A percentile compares a stretch with the other conserved stretches of the same genome.
phyloP scores from a whole-genome alignment of 2,888 invertebrate species.

The Eupelmus urozonus region DNA sequence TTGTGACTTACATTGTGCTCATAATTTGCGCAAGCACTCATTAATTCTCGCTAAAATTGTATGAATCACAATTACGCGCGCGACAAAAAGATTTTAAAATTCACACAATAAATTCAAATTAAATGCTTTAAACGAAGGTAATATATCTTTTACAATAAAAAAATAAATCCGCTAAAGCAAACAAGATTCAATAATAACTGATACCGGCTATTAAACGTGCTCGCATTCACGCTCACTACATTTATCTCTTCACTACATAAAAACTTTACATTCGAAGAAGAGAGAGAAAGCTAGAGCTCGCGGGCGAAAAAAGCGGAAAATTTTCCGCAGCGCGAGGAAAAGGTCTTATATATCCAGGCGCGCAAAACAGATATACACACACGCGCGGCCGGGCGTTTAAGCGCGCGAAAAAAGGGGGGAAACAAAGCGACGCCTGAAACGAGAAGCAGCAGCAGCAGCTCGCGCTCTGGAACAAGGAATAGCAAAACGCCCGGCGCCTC shows the following conservation, averaged over 20 bases:
- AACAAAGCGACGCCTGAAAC: conserved; percentile 50
- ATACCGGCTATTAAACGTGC: conserved; percentile 11
- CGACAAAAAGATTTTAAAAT: not conserved
- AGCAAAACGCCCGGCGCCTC: conserved; percentile 52
- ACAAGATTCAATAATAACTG: conserved; percentile 8
- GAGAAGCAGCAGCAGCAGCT: conserved; percentile 5
- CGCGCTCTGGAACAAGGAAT: conserved; percentile 54
- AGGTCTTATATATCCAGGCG: not conserved
- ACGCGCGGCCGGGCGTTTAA: not conserved
- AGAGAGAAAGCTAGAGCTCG: too few relatives aligned
- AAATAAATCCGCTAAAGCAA: not conserved
- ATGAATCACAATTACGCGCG: not conserved
- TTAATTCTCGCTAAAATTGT: too few relatives aligned
- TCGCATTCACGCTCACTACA: conserved; percentile 3
- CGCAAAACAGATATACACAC: not conserved
- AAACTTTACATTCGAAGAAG: conserved; percentile 7
- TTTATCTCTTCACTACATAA: not conserved
- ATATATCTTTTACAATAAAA: not conserved
- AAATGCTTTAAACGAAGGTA: not conserved
- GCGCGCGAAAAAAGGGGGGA: conserved; percentile 10
- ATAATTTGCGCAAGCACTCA: too few relatives aligned
- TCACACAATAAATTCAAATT: not conserved
- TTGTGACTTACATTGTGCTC: too few relatives aligned
- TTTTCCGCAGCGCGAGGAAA: too few relatives aligned
- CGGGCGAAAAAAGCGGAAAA: not conserved